Evolutionary conservation across 2,113 vertebrate species (phyloP), one percentile per base, ranked within the genome.

Genomic region (Rhizomys pruinosus): DNA sequence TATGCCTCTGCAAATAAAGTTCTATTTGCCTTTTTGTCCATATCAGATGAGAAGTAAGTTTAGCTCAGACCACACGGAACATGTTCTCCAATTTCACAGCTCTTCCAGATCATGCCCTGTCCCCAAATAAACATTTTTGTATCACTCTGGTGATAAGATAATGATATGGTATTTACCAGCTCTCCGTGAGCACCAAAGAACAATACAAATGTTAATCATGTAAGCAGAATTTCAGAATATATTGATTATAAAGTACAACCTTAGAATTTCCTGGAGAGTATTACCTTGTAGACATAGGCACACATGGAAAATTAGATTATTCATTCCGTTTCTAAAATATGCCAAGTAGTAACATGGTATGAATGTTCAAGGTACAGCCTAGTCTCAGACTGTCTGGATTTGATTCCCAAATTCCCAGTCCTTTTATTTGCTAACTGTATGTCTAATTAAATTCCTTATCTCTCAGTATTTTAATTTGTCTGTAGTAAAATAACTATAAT

Each of bases 61-160:
- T 23, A 78, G 57, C 93, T 92, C 42, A 82, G 92, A 93, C 17
- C 19, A 9, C 42, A 57, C 34, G 8, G 74, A 95, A 81, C 73
- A 29, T 63, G 22, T 3, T 32, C 55, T 72, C 85, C 5, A 23
- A 85, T 92, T 94, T 47, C 88, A 84, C 11, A 72, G 34, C 69
- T 95, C 68, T 76, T 86, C 20, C n/a, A 63, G 17, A 72, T 11
- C 74, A 42, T 78, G 29, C 1, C 20, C 19, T 86, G 29, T 9
- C 34, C 61, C 17, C 34, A 84, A 72, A 22, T 89, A 79, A 89
- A 17, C n/a, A 77, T 73, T 87, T 81, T 86, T 64, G 19, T 76
- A 20, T n/a, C 59, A 89, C 90, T 82, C 42, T 90, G 74, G 42
- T 59, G 76, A 91, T 1, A 7, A 52, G n/a, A 79, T 71, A 84